Percentiles rank a stretch among this genome's conserved stretches.
These are phyloP conservation scores for Thaumetopoea pityocampa DNA, from an alignment of 1,140 invertebrate species.

Conservation along the genomic window DNA sequence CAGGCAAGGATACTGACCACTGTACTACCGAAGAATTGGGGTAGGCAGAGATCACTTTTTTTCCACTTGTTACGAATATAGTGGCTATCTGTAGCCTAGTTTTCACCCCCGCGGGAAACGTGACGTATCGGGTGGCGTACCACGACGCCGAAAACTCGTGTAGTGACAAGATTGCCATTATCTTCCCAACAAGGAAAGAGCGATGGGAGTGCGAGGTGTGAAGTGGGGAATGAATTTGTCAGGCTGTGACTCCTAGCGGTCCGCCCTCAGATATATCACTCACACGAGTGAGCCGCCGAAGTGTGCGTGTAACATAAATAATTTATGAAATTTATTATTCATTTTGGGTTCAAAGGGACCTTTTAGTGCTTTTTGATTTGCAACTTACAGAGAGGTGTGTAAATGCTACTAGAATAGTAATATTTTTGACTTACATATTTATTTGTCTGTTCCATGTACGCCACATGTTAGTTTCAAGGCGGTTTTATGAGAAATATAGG, in stretches of 20 bases:
- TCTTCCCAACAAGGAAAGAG: constrained; percentile 14
- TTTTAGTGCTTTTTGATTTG: constrained; percentile 9
- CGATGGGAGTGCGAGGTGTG: constrained; percentile 35
- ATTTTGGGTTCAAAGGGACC: too few relatives aligned
- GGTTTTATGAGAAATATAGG: too few relatives aligned
- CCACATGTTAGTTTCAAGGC: too few relatives aligned
- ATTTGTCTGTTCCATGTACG: too few relatives aligned
- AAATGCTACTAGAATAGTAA: too few relatives aligned
- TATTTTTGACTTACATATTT: too few relatives aligned
- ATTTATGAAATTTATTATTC: constrained; percentile 6
- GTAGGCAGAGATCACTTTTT: neutral
- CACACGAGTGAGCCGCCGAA: neutral
- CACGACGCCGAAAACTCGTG: constrained; percentile 11
- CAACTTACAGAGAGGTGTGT: neutral
- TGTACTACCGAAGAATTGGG: too few relatives aligned
- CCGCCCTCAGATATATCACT: constrained; percentile 44
- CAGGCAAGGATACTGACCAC: constrained; percentile 1
- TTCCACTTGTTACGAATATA: neutral
- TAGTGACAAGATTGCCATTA: constrained; percentile 25
- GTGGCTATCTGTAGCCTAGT: too few relatives aligned
- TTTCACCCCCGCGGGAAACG: too few relatives aligned
- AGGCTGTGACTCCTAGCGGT: constrained; percentile 44
- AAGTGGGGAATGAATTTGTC: constrained; percentile 62
- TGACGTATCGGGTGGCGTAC: constrained; percentile 3
- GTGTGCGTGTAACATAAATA: constrained; percentile 7